phyloP scores from a whole-genome alignment of 2,113 vertebrate genomes.

The Prolemur simus region DNA sequence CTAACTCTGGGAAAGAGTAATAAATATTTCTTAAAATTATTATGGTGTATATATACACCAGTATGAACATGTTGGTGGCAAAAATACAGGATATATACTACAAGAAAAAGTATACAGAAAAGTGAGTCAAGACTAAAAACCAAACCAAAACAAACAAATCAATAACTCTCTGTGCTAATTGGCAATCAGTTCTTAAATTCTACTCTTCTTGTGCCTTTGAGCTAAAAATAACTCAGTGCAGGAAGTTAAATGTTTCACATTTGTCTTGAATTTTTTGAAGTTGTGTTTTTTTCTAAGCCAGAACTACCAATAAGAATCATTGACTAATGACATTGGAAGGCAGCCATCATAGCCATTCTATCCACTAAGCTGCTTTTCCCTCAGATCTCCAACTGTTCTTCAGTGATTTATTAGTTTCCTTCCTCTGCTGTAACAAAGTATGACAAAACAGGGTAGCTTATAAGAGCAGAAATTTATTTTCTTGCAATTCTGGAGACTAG shows the following conservation, averaged over 20 bases:
- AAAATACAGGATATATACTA: background rate
- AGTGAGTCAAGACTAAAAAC: background rate
- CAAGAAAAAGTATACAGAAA: background rate
- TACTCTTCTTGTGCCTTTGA: background rate
- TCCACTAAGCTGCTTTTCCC: background rate
- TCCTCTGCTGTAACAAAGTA: background rate
- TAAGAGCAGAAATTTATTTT: background rate
- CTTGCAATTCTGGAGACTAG: background rate
- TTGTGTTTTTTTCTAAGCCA: background rate
- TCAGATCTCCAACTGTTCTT: background rate
- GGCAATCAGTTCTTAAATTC: slow-evolving; percentile 30
- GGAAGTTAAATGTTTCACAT: slow-evolving; percentile 18
- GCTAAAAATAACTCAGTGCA: slow-evolving; percentile 21
- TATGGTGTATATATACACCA: background rate
- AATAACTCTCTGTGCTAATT: background rate
- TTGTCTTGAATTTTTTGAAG: background rate
- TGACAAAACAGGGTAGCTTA: background rate
- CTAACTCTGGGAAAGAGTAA: background rate
- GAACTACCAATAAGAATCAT: background rate
- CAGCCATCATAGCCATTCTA: background rate
- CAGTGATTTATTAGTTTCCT: background rate
- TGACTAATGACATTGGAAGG: background rate
- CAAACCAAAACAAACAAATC: background rate
- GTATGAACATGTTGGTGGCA: background rate
- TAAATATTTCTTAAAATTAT: slow-evolving; percentile 15